These are phyloP conservation scores for Micoletzkya japonica DNA, from an alignment of 2,888 invertebrate species.

Conservation along the genomic window DNA sequence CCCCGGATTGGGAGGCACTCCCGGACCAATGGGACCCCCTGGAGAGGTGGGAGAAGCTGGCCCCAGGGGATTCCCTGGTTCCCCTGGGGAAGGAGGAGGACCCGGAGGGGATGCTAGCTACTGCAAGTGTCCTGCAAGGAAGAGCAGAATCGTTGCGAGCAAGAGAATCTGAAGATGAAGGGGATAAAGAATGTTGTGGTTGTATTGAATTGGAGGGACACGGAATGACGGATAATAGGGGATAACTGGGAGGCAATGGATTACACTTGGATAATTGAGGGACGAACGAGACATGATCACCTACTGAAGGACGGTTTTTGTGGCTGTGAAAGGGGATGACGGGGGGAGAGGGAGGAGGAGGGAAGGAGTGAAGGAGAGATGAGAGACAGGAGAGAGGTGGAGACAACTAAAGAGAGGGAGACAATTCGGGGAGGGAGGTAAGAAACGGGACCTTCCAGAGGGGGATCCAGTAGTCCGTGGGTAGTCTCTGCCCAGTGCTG, in stretches of 20 bases:
- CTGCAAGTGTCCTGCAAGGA: conserved; percentile 32
- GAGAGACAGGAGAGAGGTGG: too few species aligned
- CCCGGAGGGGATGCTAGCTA: conserved; percentile 35
- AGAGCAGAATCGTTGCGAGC: conserved; percentile 17
- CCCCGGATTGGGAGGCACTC: conserved; percentile 30
- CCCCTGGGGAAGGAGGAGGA: conserved; percentile 26
- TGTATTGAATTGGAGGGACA: not conserved
- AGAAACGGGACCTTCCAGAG: too few species aligned
- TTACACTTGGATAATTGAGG: conserved; percentile 20
- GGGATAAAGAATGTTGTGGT: not conserved
- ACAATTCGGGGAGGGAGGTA: too few species aligned
- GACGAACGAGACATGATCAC: too few species aligned
- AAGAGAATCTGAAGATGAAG: conserved; percentile 1
- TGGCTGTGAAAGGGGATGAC: not conserved
- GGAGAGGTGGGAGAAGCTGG: conserved; percentile 31
- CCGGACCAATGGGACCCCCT: conserved; percentile 36
- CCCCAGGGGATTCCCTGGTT: conserved; percentile 29
- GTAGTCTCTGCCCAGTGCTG: too few species aligned
- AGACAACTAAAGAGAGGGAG: too few species aligned
- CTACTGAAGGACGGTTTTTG: too few species aligned
- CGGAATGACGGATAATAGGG: not conserved
- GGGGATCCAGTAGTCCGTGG: too few species aligned
- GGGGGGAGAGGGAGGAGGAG: not conserved
- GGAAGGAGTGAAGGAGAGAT: too few species aligned
- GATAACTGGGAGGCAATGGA: not conserved